Evolutionary conservation across 2,113 vertebrate genomes (phyloP), one percentile per base, ranked within the genome.

Genomic region (Gymnocephalus cernua): DNA sequence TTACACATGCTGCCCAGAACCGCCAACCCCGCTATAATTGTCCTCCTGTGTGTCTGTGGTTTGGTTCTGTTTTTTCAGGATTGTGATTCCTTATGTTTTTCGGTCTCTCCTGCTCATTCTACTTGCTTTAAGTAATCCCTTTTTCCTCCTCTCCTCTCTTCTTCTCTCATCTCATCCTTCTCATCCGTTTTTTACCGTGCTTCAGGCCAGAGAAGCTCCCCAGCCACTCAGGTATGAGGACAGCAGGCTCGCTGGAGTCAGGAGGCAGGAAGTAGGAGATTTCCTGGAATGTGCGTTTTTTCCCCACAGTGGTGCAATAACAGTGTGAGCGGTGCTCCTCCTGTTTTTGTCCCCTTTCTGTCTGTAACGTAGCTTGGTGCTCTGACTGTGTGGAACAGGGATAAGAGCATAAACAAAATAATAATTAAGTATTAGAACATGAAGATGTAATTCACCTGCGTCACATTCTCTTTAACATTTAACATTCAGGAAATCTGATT

Each of bases 211-310:
- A 80, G 51, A 83, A 76, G 47, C 61, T 82, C 71, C 74, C 62
- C 64, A 72, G 82, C 78, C 83, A 79, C 86, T 93, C 92, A 93
- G 92, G 93, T 94, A 93, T 83, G 88, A 94, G 88, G 89, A 88
- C 82, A 84, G 81, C 89, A 82, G 89, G 81, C 82, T 66, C 10
- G 4, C 74, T 89, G 91, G 88, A 95, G 91, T 91, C 90, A 64
- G 83, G 77, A 91, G 92, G 83, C 95, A 95, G 95, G 95, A 96
- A 94, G 94, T 91, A 90, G 94, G 93, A 95, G 92, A 95, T 95
- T 96, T 96, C 95, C 95, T 96, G 95, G 95, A 96, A 96, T 95
- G 94, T 93, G 87, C 68, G 63, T 92, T 93, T 94, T 62, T 93
- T 88, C 91, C 91, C 92, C 74, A 80, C 89, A 89, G 92, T 92